phyloP scores from a whole-genome alignment of 1,140 invertebrate species.

The Apis cerana region DNA sequence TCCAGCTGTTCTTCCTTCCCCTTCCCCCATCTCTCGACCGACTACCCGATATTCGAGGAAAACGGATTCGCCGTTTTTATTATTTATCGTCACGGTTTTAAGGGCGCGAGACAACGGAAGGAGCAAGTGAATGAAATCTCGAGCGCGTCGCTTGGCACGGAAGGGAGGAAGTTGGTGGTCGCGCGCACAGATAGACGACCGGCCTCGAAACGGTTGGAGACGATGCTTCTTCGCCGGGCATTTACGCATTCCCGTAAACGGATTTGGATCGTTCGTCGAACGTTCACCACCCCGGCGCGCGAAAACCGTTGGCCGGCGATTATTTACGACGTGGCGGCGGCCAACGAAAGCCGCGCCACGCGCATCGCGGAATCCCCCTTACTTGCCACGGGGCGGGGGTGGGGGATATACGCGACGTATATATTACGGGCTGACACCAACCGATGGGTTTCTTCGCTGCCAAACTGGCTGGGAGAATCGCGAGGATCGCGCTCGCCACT shows the following conservation, averaged over 20 bases:
- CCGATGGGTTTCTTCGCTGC: conserved; percentile 45
- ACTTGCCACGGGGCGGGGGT: too few species aligned
- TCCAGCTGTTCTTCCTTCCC: too few species aligned
- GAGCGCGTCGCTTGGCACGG: too few species aligned
- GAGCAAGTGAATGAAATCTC: too few species aligned
- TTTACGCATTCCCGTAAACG: conserved; percentile 76
- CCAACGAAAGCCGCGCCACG: conserved; percentile 62
- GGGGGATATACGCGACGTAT: conserved; percentile 5
- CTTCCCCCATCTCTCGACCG: too few species aligned
- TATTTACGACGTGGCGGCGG: conserved; percentile 73
- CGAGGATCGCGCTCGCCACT: neutral
- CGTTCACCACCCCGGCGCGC: conserved; percentile 73
- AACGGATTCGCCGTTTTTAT: too few species aligned
- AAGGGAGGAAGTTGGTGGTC: too few species aligned
- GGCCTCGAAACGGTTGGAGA: too few species aligned
- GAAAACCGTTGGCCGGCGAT: conserved; percentile 57
- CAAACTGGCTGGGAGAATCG: neutral
- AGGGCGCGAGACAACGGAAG: too few species aligned
- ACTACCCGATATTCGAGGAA: too few species aligned
- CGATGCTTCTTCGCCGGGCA: neutral
- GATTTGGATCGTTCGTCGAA: conserved; percentile 77
- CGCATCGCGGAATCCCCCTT: conserved; percentile 36
- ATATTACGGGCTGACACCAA: conserved; percentile 41
- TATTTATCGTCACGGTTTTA: too few species aligned
- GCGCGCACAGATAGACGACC: too few species aligned